phyloP scores from a whole-genome alignment of 2,797 vertebrate genomes.

The Argya squamiceps region DNA sequence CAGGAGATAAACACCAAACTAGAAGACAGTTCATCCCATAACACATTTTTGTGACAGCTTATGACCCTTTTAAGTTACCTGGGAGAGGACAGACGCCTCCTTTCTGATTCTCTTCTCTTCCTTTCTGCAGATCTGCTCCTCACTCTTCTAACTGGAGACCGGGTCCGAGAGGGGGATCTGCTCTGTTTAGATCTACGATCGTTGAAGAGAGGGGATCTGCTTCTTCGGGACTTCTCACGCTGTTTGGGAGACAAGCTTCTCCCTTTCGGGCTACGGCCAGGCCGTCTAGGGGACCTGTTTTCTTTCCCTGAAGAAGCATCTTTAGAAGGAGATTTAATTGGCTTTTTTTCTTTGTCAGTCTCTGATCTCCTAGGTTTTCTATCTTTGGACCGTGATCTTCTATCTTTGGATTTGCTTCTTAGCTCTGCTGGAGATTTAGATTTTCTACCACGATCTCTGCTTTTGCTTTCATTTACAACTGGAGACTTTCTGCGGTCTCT shows the following conservation, averaged over 20 bases:
- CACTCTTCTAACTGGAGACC: constrained; percentile 84
- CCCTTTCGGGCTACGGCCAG: constrained; percentile 83
- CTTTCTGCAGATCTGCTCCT: constrained; percentile 89
- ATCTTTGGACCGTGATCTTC: constrained; percentile 81
- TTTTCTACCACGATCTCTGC: constrained; percentile 82
- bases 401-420: constrained; percentile 84
- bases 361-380: constrained; percentile 79
- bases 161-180: constrained; percentile 86
- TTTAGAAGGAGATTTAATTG: constrained; percentile 94
- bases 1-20: not conserved
- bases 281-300: constrained; percentile 90
- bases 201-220: constrained; percentile 79
- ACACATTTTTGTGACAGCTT: not conserved
- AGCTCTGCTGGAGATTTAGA: constrained; percentile 84
- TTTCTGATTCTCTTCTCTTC: constrained; percentile 87
- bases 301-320: constrained; percentile 96
- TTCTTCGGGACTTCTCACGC: constrained; percentile 81
- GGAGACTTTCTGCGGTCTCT: constrained; percentile 85
- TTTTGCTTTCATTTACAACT: constrained; percentile 82
- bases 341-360: constrained; percentile 87
- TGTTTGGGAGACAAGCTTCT: constrained; percentile 88
- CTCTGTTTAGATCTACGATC: constrained; percentile 87
- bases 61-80: constrained; percentile 76
- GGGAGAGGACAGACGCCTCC: constrained; percentile 87
- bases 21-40: rapidly evolving